Evolutionary conservation across 2,888 invertebrate genomes (phyloP), one percentile per base, ranked within the genome.

Genomic region (Priocnemis perturbator): DNA sequence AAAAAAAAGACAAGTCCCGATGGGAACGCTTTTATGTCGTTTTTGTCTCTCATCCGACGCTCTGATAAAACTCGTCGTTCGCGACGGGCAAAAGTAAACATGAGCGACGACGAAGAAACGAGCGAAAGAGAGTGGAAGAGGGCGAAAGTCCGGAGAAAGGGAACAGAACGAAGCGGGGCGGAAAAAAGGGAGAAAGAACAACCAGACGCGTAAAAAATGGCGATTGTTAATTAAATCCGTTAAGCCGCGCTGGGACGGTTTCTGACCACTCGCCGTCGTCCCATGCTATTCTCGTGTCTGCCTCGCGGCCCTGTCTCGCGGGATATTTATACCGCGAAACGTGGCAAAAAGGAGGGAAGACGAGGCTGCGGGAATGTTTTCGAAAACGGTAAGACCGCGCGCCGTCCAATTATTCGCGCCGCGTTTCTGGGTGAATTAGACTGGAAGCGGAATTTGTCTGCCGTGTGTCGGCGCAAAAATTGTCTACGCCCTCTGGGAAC

Each of bases 151-250:
- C 37, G 26, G 11, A 37, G 37, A 37, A 37, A 11, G 37, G 37
- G 11, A 37, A 11, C 7, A 26, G 19, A 7, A 30, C 23, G 26
- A 21, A 62, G 23, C 26, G 15, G 47, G 56, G 55, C 20, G 19
- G 37, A 48, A 62, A 57, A 20, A 3, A 7, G 17, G 59, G 44
- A 44, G 21, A 56, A 65, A 69, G 56, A 45, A 59, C 60, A 75
- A 71, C 73, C 74, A 83, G 80, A 80, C 85, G 77, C 72, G 77
- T 81, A 82, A 81, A 85, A 83, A 83, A 81, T 81, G 73, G 71
- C 75, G 78, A 83, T 85, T 83, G 84, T 84, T 85, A 86, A 86
- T 86, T 85, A 85, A 85, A 82, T 83, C 81, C 76, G 74, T 62
- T 79, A 79, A 84, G 83, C 84, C 80, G 74, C 48, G 74, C 48